These are phyloP conservation scores for Chondrilla cf. caribensis DNA, from an alignment of 37 sponge, comb jelly and placozoan species.

Conservation along the genomic window DNA sequence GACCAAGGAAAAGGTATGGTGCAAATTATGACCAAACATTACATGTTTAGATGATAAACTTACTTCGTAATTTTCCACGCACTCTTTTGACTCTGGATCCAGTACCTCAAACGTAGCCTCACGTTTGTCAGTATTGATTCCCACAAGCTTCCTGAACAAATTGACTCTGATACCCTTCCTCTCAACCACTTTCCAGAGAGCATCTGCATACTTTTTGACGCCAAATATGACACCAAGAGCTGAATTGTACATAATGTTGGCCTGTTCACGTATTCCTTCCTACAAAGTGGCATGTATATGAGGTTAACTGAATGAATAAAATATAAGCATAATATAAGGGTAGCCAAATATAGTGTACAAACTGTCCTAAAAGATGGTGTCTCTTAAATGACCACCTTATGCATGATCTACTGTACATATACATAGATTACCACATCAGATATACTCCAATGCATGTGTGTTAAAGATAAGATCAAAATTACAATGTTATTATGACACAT, in stretches of 20 bases:
- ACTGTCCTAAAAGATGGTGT: too few species aligned
- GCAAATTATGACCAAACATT: too few species aligned
- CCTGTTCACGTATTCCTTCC: slow-evolving; percentile 66
- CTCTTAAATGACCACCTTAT: too few species aligned
- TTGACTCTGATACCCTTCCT: slow-evolving; percentile 58
- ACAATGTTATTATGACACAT: too few species aligned
- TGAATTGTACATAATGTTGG: slow-evolving; percentile 67
- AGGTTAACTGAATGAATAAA: background rate
- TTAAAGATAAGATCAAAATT: too few species aligned
- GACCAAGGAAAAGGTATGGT: too few species aligned
- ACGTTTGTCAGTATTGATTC: slow-evolving; percentile 40
- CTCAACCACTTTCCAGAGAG: slow-evolving; percentile 57
- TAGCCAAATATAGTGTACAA: too few species aligned
- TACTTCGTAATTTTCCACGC: slow-evolving; percentile 28
- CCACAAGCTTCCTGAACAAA: slow-evolving; percentile 59
- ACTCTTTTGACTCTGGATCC: slow-evolving; percentile 31
- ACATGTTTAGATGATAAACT: too few species aligned
- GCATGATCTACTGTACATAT: too few species aligned
- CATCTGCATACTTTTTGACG: slow-evolving; percentile 86
- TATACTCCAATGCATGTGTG: too few species aligned
- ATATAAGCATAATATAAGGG: background rate
- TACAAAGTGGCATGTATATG: slow-evolving; percentile 17
- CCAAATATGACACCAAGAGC: slow-evolving; percentile 85
- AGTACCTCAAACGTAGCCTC: slow-evolving; percentile 77
- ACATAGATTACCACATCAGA: too few species aligned